A percentile compares a stretch with the other conserved stretches of the same genome.
phyloP scores from a whole-genome alignment of 2,888 invertebrate species.

The Ligdia adustata region DNA sequence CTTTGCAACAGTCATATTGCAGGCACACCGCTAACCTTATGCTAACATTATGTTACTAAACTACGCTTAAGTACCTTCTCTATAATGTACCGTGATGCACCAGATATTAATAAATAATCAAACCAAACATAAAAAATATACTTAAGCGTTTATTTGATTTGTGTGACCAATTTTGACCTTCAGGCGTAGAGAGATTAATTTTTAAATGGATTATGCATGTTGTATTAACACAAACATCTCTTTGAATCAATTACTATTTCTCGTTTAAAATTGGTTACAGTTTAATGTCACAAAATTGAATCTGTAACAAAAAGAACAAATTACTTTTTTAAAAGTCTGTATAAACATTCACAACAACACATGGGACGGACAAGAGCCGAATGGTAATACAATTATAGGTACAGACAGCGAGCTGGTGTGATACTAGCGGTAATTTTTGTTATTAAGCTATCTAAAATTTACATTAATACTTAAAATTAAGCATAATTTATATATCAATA shows the following conservation, averaged over 20 bases:
- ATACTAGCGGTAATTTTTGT: no score
- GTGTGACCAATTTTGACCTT: slow-evolving; percentile 5
- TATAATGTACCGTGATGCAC: slow-evolving; percentile 2
- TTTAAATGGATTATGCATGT: slow-evolving; percentile 9
- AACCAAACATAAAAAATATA: neutral
- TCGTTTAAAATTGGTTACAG: slow-evolving; percentile 1
- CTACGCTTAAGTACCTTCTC: neutral
- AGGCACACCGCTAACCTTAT: neutral
- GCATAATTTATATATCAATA: no score
- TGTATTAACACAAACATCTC: neutral
- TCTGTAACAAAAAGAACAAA: no score
- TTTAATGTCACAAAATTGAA: no score
- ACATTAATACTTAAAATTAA: no score
- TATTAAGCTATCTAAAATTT: no score
- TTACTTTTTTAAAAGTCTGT: no score
- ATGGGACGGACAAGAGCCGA: no score
- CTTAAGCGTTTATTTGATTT: neutral
- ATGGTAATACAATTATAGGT: no score
- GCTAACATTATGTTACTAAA: neutral
- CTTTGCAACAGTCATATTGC: neutral
- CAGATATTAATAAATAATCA: slow-evolving; percentile 2
- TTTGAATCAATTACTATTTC: neutral
- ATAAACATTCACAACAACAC: no score
- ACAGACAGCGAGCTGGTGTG: no score
- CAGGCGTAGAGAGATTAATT: slow-evolving; percentile 2